Evolutionary conservation across 2,113 vertebrate genomes (phyloP).

Genomic region (Pachypanchax playfairii): DNA sequence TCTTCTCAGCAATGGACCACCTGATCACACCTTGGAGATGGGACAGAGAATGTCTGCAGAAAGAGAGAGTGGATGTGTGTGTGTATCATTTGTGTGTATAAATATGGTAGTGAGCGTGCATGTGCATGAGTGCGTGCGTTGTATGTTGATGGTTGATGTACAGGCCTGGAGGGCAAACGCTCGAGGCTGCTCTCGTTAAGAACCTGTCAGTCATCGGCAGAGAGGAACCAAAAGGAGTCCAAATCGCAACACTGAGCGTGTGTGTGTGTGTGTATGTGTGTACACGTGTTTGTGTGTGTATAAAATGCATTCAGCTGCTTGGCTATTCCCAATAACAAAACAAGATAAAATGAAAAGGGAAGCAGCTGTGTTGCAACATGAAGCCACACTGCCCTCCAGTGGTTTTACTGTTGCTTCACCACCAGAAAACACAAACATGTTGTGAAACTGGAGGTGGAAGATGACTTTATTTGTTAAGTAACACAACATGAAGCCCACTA

Average conservation of each 20-base stretch:
- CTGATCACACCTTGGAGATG: slow-evolving; percentile 50
- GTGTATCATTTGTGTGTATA: slow-evolving; percentile 33
- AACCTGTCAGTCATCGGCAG: slow-evolving; percentile 78
- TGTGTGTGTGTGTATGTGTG: slow-evolving; percentile 44
- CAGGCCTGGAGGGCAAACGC: slow-evolving; percentile 77
- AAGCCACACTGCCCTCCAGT: slow-evolving; percentile 80
- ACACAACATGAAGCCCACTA: neutral
- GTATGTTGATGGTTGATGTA: slow-evolving; percentile 78
- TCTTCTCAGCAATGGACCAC: slow-evolving; percentile 44
- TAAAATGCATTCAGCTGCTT: slow-evolving; percentile 67
- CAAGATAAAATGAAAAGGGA: slow-evolving; percentile 19
- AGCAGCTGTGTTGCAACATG: slow-evolving; percentile 31
- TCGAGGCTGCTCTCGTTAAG: slow-evolving; percentile 79
- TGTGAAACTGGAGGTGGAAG: slow-evolving; percentile 19
- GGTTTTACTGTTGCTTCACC: slow-evolving; percentile 39
- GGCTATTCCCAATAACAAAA: slow-evolving; percentile 61
- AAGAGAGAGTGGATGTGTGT: slow-evolving; percentile 15
- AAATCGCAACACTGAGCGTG: slow-evolving; percentile 64
- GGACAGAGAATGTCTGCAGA: slow-evolving; percentile 38
- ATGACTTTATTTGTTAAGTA: slow-evolving; percentile 5
- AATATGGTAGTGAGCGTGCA: slow-evolving; percentile 45
- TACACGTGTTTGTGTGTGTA: slow-evolving; percentile 44
- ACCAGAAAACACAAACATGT: neutral
- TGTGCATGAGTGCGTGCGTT: slow-evolving; percentile 54
- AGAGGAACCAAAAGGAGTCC: slow-evolving; percentile 77